phyloP scores from a whole-genome alignment of 2,113 vertebrate genomes.

The Hipposideros armiger region DNA sequence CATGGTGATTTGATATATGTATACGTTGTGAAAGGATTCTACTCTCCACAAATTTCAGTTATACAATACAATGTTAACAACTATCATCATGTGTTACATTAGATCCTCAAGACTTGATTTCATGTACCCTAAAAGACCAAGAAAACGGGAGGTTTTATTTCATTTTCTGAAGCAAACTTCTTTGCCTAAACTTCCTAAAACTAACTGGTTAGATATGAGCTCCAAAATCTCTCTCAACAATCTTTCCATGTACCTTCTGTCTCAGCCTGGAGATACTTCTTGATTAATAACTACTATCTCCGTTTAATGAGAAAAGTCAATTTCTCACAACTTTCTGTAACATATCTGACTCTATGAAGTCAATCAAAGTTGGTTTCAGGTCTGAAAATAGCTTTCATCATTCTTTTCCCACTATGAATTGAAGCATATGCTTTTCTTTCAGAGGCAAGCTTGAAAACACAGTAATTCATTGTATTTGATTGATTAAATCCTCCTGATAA shows the following conservation, averaged over 20 bases:
- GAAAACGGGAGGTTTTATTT: not conserved
- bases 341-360: not conserved
- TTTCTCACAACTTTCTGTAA: constrained; percentile 13
- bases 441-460: not conserved
- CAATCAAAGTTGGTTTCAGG: not conserved
- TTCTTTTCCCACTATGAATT: constrained; percentile 28
- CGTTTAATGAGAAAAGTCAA: not conserved
- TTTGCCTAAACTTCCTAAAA: constrained; percentile 39
- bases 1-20: not conserved
- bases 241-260: not conserved
- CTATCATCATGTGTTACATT: not conserved
- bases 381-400: constrained; percentile 28
- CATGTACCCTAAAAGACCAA: not conserved
- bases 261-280: not conserved
- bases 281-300: not conserved
- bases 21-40: not conserved
- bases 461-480: not conserved
- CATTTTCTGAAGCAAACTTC: not conserved
- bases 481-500: constrained; percentile 55
- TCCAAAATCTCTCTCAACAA: not conserved
- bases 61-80: not conserved
- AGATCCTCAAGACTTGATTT: not conserved
- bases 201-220: not conserved
- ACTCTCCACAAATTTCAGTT: not conserved
- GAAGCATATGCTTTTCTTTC: constrained; percentile 23